phyloP scores from a whole-genome alignment of 2,888 invertebrate genomes.

The Meta bourneti region DNA sequence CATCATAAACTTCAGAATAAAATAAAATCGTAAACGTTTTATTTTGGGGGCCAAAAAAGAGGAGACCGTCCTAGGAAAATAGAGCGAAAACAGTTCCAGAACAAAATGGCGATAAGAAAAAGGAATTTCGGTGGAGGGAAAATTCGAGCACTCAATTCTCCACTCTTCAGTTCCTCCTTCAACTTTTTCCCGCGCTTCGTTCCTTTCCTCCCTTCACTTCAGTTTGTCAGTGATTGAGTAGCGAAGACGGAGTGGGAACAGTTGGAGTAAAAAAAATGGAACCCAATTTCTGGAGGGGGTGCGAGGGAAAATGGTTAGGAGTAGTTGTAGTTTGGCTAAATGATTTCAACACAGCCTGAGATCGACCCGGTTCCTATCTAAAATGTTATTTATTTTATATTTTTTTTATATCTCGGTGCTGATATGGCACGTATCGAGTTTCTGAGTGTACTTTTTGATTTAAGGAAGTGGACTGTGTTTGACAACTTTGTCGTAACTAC shows the following conservation, averaged over 20 bases:
- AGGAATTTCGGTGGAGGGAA: neutral
- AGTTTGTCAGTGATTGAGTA: conserved; percentile 57
- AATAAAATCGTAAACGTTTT: conserved; percentile 62
- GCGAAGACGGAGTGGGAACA: conserved; percentile 20
- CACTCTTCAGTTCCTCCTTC: conserved; percentile 32
- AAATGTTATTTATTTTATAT: neutral
- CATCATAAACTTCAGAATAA: conserved; percentile 57
- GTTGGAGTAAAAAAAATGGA: conserved; percentile 5
- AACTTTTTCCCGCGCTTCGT: conserved; percentile 26
- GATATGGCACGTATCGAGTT: conserved; percentile 38
- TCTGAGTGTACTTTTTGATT: neutral
- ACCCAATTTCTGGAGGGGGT: neutral
- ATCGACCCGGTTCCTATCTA: conserved; percentile 7
- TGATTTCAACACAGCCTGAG: conserved; percentile 40
- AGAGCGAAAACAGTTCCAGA: conserved; percentile 47
- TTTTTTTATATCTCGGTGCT: neutral
- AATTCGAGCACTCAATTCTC: conserved; percentile 55
- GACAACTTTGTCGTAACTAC: conserved; percentile 1
- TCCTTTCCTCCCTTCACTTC: conserved; percentile 38
- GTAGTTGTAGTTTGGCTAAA: conserved; percentile 40
- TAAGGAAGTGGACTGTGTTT: neutral
- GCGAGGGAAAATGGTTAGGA: conserved; percentile 16
- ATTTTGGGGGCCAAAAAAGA: conserved; percentile 20
- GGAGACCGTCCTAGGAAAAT: conserved; percentile 33
- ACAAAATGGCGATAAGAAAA: conserved; percentile 47